phyloP scores from a whole-genome alignment of 2,888 invertebrate genomes.

The Ophioninae sp. region DNA sequence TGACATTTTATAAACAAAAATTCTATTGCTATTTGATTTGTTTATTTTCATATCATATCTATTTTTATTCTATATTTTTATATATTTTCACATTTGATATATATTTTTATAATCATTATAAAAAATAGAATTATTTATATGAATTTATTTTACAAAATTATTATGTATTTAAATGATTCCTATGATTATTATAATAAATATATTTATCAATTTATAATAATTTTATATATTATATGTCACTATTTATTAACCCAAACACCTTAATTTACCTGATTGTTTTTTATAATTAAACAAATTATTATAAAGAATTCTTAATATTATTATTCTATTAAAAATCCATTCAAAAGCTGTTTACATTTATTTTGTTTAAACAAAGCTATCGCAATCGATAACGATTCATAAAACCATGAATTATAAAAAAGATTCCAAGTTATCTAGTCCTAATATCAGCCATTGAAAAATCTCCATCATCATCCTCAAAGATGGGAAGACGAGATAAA shows the following conservation, averaged over 20 bases:
- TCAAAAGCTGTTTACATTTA: background rate
- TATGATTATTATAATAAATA: no score
- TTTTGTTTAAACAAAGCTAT: background rate
- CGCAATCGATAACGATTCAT: background rate
- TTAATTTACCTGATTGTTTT: background rate
- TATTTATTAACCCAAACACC: background rate
- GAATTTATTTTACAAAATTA: no score
- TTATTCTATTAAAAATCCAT: background rate
- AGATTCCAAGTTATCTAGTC: background rate
- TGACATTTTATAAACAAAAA: no score
- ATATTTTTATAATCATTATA: no score
- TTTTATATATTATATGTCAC: no score
- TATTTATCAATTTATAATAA: no score
- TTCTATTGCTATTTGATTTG: no score
- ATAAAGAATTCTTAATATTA: background rate
- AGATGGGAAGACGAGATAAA: slow-evolving; percentile 95
- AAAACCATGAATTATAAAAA: background rate
- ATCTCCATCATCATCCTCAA: slow-evolving; percentile 68
- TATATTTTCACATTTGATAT: no score
- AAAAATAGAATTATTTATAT: no score
- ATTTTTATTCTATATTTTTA: no score
- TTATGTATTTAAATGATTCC: no score
- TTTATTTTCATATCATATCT: no score
- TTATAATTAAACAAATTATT: slow-evolving; percentile 89
- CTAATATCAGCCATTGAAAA: background rate